A percentile compares a stretch with the other conserved stretches of the same genome.
phyloP scores from a whole-genome alignment of 2,888 invertebrate species.

The Micropterix aruncella region DNA sequence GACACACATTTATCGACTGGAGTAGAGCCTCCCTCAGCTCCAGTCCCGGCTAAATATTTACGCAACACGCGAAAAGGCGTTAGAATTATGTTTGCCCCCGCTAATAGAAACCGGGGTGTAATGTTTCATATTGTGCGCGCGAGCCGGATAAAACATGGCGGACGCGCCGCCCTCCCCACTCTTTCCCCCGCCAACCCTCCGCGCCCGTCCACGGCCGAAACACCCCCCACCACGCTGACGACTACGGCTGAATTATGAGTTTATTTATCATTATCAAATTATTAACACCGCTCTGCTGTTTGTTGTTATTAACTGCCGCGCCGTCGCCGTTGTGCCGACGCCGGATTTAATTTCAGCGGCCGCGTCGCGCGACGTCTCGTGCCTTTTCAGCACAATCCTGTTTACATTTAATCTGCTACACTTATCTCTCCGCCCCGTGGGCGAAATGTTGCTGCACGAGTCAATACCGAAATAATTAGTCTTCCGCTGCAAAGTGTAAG shows the following conservation, averaged over 20 bases:
- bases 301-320: slow-evolving; percentile 13
- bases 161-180: slow-evolving; percentile 6
- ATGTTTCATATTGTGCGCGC: slow-evolving; percentile 11
- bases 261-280: slow-evolving; percentile 46
- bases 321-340: slow-evolving; percentile 4
- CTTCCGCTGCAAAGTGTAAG: too few species aligned
- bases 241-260: slow-evolving; percentile 33
- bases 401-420: too few species aligned
- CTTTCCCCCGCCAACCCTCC: not conserved
- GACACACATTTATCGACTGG: too few species aligned
- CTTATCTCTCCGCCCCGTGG: too few species aligned
- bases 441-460: too few species aligned
- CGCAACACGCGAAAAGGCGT: slow-evolving; percentile 9
- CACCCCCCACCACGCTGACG: slow-evolving; percentile 21
- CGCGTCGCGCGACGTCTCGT: too few species aligned
- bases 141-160: slow-evolving; percentile 3
- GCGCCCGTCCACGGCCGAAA: slow-evolving; percentile 4
- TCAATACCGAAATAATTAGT: too few species aligned
- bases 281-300: slow-evolving; percentile 35
- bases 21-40: too few species aligned
- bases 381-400: too few species aligned
- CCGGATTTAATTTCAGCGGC: not conserved
- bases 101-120: slow-evolving; percentile 13
- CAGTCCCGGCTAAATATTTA: not conserved
- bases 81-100: slow-evolving; percentile 11